Evolutionary conservation across 2,797 vertebrate species (phyloP), one percentile per base, ranked within the genome.

Genomic region (Hydrophis major): DNA sequence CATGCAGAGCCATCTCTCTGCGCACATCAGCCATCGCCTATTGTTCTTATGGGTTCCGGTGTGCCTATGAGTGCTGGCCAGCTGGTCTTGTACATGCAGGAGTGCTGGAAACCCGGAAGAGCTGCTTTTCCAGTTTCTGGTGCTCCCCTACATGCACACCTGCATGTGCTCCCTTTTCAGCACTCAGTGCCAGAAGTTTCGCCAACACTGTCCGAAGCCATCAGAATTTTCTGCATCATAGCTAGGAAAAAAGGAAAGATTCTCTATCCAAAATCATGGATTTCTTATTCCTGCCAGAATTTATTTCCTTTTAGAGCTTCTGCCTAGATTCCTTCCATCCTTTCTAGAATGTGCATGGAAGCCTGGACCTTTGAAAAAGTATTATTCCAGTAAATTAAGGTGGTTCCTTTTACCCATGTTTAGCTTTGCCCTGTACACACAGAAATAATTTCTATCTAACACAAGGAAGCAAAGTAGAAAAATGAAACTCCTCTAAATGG

Each of bases 371-470:
- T 57, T 59, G 37, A 78, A 16, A 42, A 42, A 28, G 61, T 13
- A 20, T 86, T 37, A 18, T 86, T 61, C 27, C 42, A 60, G 32
- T 32, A 20, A 83, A 88, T 89, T 11, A 22, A 47, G 60, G 18
- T 13, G 63, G 22, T 14, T 88, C 18, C 3, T 60, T 86, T 92
- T 42, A 78, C 42, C 55, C 37, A 59, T 32, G 47, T 42, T 88
- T 66, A 55, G 10, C 61, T 20, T 83, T 89, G 55, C 3, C 37
- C 37, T 2, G 16, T 47, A 11, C 4, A 55, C 60, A 18, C 27
- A 53, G 60, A 60, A n/a, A 25, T 61, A 50, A 92, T 93, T 93
- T 94, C 88, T 94, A 28, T 95, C 94, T 2, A 13, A 91, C 74
- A 92, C 0, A 91, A 93, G 20, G 10, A 47, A 83, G 74, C 20